These are phyloP conservation scores for Drosophila yakuba DNA, from an alignment of 1,140 invertebrate species.

Conservation along the genomic window DNA sequence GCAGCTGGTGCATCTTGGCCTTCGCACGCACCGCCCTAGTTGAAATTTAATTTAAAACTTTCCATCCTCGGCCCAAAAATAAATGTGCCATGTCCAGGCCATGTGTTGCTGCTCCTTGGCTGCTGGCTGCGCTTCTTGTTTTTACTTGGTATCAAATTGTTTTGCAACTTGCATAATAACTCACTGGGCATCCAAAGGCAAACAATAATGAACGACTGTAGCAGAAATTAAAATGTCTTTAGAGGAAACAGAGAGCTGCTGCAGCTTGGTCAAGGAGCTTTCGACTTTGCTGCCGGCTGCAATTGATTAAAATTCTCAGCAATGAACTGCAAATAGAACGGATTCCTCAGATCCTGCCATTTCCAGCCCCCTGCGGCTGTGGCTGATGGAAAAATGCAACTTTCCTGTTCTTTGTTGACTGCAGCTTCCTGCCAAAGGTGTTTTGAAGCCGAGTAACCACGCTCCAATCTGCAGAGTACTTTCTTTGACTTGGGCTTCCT, in stretches of 20 bases:
- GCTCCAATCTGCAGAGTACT: conserved; percentile 55
- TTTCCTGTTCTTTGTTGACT: conserved; percentile 17
- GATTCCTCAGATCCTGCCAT: conserved; percentile 1
- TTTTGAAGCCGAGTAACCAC: conserved; percentile 44
- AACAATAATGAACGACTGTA: conserved; percentile 58
- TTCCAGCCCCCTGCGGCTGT: conserved; percentile 32
- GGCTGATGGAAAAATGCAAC: conserved; percentile 20
- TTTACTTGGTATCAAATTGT: conserved; percentile 52
- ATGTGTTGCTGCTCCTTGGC: conserved; percentile 41
- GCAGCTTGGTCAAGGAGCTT: conserved; percentile 6
- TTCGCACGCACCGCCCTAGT: conserved; percentile 42
- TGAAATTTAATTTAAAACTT: conserved; percentile 80
- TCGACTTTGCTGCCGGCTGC: conserved; percentile 34
- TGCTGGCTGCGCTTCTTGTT: conserved; percentile 4
- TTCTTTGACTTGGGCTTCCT: conserved; percentile 15
- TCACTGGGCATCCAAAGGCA: conserved; percentile 56
- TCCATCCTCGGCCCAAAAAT: conserved; percentile 47
- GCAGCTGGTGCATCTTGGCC: conserved; percentile 63
- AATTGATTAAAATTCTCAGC: conserved; percentile 60
- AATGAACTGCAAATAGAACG: conserved; percentile 44
- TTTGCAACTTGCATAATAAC: conserved; percentile 74
- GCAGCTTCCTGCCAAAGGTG: conserved; percentile 40
- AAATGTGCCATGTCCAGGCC: conserved; percentile 56
- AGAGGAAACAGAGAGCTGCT: background rate
- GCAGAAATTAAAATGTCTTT: conserved; percentile 61